A percentile compares a stretch with the other conserved stretches of the same genome.
These are phyloP conservation scores for Liposcelis brunnea DNA, from an alignment of 2,888 invertebrate species.

Conservation along the genomic window DNA sequence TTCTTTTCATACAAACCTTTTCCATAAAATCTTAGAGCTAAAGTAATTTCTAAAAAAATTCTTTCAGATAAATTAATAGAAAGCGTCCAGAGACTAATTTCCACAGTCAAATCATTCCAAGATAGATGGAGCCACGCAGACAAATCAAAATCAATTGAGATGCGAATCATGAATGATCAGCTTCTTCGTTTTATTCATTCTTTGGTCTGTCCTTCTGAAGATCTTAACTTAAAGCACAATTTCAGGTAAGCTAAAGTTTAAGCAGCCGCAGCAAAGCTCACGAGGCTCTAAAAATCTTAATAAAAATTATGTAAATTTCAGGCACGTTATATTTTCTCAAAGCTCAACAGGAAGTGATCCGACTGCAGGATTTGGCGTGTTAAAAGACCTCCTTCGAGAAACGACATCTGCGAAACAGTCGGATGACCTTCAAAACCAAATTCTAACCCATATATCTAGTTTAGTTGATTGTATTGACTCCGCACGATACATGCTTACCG, in stretches of 20 bases:
- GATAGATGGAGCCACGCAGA: neutral
- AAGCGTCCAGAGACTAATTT: neutral
- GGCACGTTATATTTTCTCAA: constrained; percentile 1
- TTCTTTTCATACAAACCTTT: neutral
- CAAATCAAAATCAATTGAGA: neutral
- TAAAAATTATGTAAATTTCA: no score
- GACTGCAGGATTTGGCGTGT: neutral
- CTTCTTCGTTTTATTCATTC: constrained; percentile 1
- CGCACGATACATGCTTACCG: neutral
- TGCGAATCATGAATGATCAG: neutral
- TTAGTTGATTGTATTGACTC: neutral
- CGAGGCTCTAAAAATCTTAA: no score
- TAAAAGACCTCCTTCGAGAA: neutral
- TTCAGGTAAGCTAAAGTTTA: no score
- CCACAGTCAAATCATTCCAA: neutral
- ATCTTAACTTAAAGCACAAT: no score
- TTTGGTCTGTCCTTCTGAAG: neutral
- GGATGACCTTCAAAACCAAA: constrained; percentile 1
- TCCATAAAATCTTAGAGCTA: no score
- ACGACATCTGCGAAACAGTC: neutral
- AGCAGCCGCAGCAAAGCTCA: no score
- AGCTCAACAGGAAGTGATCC: neutral
- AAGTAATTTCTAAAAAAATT: neutral
- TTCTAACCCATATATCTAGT: neutral
- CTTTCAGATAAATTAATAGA: neutral